Conservation (phyloP, 2,113 vertebrate species). For the Hippolais icterina region DNA sequence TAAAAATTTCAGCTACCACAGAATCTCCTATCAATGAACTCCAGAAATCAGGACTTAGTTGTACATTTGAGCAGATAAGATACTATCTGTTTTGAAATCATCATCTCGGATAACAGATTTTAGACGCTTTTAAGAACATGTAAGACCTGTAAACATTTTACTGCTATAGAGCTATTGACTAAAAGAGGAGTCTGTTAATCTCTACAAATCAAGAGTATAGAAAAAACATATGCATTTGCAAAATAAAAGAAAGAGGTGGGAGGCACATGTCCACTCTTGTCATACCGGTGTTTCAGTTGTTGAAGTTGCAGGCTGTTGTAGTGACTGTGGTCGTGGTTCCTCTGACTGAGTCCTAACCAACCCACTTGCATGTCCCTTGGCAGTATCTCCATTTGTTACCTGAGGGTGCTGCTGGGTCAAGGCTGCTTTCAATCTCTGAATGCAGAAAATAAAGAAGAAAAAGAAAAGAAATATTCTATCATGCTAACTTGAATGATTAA, state of each 20-base stretch:
- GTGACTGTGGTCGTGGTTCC: conserved; percentile 84
- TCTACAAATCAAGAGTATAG: neutral
- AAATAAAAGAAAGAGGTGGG: neutral
- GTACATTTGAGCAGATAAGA: neutral
- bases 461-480: neutral
- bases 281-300: conserved; percentile 97
- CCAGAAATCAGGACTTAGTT: neutral
- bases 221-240: neutral
- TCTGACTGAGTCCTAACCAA: conserved; percentile 82
- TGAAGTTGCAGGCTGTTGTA: conserved; percentile 97
- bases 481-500: neutral
- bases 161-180: neutral
- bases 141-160: neutral
- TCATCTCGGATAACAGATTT: neutral
- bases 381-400: conserved; percentile 90
- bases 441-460: neutral
- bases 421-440: conserved; percentile 89
- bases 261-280: neutral
- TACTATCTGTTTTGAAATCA: neutral
- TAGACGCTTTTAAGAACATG: neutral
- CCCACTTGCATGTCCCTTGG: conserved; percentile 84
- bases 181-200: neutral
- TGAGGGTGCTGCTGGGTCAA: conserved; percentile 94
- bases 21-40: neutral
- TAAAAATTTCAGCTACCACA: neutral